phyloP scores from a whole-genome alignment of 2,888 invertebrate genomes.

The Cantharis rufa region DNA sequence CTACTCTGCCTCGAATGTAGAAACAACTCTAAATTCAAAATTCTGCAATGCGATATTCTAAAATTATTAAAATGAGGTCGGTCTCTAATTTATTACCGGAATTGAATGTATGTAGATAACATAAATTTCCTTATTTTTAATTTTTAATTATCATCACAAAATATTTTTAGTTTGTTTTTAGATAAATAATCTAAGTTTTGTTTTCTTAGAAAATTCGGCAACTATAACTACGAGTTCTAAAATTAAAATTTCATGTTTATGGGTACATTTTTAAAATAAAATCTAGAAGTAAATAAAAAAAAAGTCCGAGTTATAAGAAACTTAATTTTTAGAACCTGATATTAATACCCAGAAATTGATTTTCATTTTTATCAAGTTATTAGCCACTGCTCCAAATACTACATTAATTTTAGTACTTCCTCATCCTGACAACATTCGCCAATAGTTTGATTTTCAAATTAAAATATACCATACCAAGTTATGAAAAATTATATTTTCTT shows the following conservation, averaged over 20 bases:
- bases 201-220: background rate
- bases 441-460: background rate
- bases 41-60: background rate
- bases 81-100: background rate
- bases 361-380: background rate
- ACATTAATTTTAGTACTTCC: background rate
- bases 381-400: background rate
- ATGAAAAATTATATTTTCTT: background rate
- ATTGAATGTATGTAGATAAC: background rate
- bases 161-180: constrained; percentile 1
- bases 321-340: background rate
- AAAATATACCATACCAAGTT: background rate
- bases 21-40: no score
- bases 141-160: background rate
- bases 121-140: background rate
- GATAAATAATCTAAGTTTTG: background rate
- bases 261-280: background rate
- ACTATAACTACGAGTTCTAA: background rate
- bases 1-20: no score
- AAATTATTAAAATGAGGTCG: background rate
- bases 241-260: background rate
- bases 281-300: background rate
- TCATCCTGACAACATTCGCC: background rate
- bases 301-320: no score
- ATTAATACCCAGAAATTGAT: background rate